Conservation (phyloP, 1,140 invertebrate species). For the Zaprionus davidi region DNA sequence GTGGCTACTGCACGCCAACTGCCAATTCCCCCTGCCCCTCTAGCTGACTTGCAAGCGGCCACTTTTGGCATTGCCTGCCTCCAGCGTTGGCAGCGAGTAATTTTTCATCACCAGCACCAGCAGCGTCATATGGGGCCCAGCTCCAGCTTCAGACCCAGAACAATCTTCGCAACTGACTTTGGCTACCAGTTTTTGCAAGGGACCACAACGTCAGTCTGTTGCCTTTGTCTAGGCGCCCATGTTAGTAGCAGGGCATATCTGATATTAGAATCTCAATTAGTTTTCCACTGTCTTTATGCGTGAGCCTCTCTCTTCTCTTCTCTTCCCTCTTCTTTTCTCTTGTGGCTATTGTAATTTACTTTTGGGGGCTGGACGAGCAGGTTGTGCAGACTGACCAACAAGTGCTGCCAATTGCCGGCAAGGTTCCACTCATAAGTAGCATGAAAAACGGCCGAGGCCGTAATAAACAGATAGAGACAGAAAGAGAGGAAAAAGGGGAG, state of each 20-base stretch:
- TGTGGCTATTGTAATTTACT: constrained; percentile 57
- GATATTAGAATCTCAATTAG: constrained; percentile 82
- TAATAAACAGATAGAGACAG: not conserved
- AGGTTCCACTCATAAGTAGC: constrained; percentile 2
- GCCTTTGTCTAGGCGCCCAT: constrained; percentile 67
- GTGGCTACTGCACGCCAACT: constrained; percentile 61
- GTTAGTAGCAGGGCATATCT: constrained; percentile 62
- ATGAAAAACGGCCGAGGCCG: not conserved
- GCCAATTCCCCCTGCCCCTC: constrained; percentile 41
- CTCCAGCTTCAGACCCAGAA: constrained; percentile 1
- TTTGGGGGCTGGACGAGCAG: constrained; percentile 48
- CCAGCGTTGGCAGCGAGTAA: constrained; percentile 73
- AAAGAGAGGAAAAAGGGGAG: not conserved
- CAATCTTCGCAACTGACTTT: constrained; percentile 63
- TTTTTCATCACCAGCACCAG: constrained; percentile 72
- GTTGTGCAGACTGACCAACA: constrained; percentile 36
- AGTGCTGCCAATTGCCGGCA: constrained; percentile 22
- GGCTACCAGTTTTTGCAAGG: constrained; percentile 42
- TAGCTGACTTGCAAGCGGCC: constrained; percentile 8
- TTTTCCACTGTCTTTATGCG: constrained; percentile 72
- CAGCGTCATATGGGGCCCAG: constrained; percentile 4
- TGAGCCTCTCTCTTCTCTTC: constrained; percentile 30
- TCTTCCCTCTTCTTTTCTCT: not conserved
- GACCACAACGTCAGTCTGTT: constrained; percentile 37
- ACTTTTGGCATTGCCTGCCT: constrained; percentile 60